phyloP scores from a whole-genome alignment of 2,113 vertebrate genomes.

The Sinosuthora webbiana region DNA sequence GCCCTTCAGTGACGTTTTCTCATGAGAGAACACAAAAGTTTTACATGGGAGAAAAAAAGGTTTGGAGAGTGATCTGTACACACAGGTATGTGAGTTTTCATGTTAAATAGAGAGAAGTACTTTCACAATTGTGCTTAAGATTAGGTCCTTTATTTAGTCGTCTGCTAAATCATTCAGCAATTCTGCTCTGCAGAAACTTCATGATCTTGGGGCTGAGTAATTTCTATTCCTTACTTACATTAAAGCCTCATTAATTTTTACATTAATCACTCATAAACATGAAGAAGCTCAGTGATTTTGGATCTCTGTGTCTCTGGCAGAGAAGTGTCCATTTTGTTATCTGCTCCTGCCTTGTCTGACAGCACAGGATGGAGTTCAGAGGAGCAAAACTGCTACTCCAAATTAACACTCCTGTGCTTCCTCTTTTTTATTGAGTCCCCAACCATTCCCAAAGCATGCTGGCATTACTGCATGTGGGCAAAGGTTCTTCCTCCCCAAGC shows the following conservation, averaged over 20 bases:
- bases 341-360: background rate
- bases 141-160: background rate
- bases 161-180: background rate
- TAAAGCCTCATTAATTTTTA: constrained; percentile 33
- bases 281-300: background rate
- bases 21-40: background rate
- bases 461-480: background rate
- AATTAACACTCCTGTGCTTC: background rate
- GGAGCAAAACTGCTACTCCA: background rate
- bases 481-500: background rate
- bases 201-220: background rate
- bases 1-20: background rate
- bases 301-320: background rate
- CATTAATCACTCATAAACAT: constrained; percentile 20
- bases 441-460: background rate
- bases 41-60: background rate
- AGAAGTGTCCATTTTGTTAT: background rate
- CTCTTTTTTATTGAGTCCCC: background rate
- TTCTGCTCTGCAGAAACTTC: background rate
- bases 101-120: background rate
- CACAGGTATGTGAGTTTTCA: background rate
- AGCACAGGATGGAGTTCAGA: background rate
- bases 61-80: background rate
- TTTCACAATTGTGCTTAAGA: background rate
- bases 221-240: constrained; percentile 17